Evolutionary conservation across 2,888 invertebrate genomes (phyloP).

Genomic region (Pemphredon lugubris): DNA sequence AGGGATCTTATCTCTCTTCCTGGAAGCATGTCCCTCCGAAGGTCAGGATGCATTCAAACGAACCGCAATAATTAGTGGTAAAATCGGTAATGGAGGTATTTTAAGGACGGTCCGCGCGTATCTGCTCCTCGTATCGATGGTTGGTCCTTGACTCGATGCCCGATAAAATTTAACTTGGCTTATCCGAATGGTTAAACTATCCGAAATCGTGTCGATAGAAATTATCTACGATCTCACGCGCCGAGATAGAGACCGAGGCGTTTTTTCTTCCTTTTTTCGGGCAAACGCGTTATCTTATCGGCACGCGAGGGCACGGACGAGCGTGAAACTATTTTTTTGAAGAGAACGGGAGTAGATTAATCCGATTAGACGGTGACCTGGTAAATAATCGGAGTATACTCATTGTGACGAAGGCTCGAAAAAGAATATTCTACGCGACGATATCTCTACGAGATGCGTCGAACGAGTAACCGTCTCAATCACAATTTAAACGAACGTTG

Average conservation of each 20-base stretch:
- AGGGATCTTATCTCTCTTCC: no score
- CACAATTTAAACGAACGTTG: no score
- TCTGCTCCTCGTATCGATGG: neutral
- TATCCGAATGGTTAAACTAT: neutral
- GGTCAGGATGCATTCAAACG: conserved; percentile 2
- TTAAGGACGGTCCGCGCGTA: neutral
- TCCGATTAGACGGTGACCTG: neutral
- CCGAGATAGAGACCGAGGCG: conserved; percentile 6
- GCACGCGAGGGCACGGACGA: neutral
- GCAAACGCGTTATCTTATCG: conserved; percentile 27
- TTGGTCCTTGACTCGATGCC: neutral
- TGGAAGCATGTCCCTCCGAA: neutral
- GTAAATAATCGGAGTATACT: conserved; percentile 5
- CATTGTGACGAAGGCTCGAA: conserved; percentile 7
- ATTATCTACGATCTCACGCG: neutral
- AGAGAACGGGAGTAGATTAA: neutral
- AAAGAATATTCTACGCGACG: neutral
- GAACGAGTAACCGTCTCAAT: no score
- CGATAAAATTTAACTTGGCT: neutral
- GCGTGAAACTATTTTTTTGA: neutral
- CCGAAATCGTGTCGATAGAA: neutral
- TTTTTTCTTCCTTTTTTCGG: neutral
- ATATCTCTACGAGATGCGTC: no score
- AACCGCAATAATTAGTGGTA: neutral
- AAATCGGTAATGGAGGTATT: neutral